A percentile compares a stretch with the other conserved stretches of the same genome.
These are phyloP conservation scores for Stenopsyche tienmushanensis DNA, from an alignment of 1,140 invertebrate genomes.

Conservation along the genomic window DNA sequence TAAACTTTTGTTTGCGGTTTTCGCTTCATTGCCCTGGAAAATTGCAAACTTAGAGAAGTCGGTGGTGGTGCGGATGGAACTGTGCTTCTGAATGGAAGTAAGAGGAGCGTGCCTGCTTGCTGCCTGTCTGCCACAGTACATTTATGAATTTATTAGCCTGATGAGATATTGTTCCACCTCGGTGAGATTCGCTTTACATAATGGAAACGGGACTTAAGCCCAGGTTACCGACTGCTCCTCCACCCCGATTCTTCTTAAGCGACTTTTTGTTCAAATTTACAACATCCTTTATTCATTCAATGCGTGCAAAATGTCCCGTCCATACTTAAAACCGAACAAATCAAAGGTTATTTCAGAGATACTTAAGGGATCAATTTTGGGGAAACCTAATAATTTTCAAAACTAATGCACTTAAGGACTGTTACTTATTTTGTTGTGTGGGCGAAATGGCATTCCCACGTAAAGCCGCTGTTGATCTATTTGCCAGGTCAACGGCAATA, in stretches of 20 bases:
- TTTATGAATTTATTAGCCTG: constrained; percentile 29
- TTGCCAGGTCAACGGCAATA: too few species aligned
- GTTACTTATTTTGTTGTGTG: too few species aligned
- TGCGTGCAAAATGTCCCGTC: too few species aligned
- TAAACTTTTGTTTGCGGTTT: constrained; percentile 24
- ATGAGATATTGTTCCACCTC: constrained; percentile 25
- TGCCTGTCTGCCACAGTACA: constrained; percentile 22
- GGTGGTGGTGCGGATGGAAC: neutral
- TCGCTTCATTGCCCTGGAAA: constrained; percentile 27
- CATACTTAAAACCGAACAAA: too few species aligned
- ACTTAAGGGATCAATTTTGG: too few species aligned
- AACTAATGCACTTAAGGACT: too few species aligned
- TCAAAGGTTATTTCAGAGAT: too few species aligned
- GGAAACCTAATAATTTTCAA: too few species aligned
- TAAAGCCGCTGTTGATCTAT: too few species aligned
- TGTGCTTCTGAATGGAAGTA: constrained; percentile 2
- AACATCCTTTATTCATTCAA: too few species aligned
- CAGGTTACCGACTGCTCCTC: neutral
- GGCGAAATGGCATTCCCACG: too few species aligned
- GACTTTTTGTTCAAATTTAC: neutral
- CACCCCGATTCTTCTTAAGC: neutral
- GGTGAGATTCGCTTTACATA: constrained; percentile 3
- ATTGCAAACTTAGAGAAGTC: constrained; percentile 21
- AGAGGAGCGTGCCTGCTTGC: neutral
- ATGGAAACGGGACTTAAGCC: neutral